A percentile compares a stretch with the other conserved stretches of the same genome.
Evolutionary conservation across 2,113 vertebrate species (phyloP).

Genomic region (Etia nguti): DNA sequence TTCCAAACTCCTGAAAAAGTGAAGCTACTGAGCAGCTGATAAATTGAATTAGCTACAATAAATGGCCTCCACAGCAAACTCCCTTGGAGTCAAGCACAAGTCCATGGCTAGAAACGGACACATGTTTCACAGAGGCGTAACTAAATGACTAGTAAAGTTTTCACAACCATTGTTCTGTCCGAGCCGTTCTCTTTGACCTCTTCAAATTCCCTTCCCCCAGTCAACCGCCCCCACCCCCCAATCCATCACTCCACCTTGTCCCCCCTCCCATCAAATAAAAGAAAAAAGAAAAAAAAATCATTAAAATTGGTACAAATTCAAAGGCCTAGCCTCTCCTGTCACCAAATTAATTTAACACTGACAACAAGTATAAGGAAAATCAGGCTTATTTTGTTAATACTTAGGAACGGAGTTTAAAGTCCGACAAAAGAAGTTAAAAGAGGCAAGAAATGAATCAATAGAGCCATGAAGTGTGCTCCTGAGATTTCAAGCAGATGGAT

Average conservation of each 20-base stretch:
- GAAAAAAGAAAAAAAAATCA: background rate
- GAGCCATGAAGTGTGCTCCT: background rate
- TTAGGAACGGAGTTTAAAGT: background rate
- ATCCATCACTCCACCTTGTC: constrained; percentile 50
- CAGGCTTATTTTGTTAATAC: rapidly evolving
- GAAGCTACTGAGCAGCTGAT: background rate
- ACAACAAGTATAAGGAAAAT: background rate
- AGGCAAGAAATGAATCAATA: background rate
- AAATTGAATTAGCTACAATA: background rate
- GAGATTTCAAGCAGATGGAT: background rate
- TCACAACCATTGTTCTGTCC: constrained; percentile 15
- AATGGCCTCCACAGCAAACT: background rate
- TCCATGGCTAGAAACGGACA: constrained; percentile 15
- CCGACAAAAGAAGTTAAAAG: background rate
- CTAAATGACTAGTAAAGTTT: constrained; percentile 33
- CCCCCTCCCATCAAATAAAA: background rate
- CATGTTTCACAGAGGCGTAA: background rate
- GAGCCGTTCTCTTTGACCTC: constrained; percentile 37
- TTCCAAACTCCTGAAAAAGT: background rate
- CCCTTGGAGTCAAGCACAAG: background rate
- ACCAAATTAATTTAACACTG: constrained; percentile 43
- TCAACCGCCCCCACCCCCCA: constrained; percentile 3
- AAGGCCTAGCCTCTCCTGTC: constrained; percentile 76
- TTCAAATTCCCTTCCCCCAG: constrained; percentile 40
- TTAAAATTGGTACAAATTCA: constrained; percentile 71